Evolutionary conservation across 2,888 invertebrate genomes (phyloP), one percentile per base, ranked within the genome.

Genomic region (Acanthococcus lagerstroemiae): DNA sequence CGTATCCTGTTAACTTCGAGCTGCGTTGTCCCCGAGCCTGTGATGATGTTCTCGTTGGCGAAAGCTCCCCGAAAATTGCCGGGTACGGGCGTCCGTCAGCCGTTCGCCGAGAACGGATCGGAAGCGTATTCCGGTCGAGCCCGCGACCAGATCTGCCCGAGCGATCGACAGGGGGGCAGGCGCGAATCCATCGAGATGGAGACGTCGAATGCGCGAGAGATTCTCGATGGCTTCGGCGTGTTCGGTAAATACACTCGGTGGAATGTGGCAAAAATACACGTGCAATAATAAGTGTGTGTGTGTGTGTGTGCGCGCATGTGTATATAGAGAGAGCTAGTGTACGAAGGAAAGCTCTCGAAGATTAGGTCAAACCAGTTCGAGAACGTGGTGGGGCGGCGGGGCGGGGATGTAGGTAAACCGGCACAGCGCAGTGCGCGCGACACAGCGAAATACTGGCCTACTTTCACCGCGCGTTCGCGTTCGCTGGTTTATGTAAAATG

Each of bases 381-480:
- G n/a, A 50, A 17, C 3, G 50, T 50, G 17, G 21, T 9, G 50
- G 21, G 17, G 21, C 21, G 37, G 57, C 17, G 50, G 21, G 50
- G 50, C 50, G 19, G 50, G 50, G 19, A 12, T 19, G 21, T 4
- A 50, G 50, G 50, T 50, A 50, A 50, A 50, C 50, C 37, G 3
- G 37, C 37, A 37, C 37, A 37, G n/a, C 37, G 50, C 37, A 37
- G n/a, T n/a, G 50, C 17, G 58, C 58, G 58, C 58, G 45, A 58
- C n/a, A 19, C 46, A 58, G 58, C 58, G 58, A 58, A 58, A 58
- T 58, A 46, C 58, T 58, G 58, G 58, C 58, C 58, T 58, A 58
- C 58, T 58, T 58, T 58, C 58, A 58, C 58, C 44, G 26, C 55
- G 37, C 6, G 54, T 17, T 5, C 46, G 15, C 5, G 4, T 9